Percentiles rank a stretch among this genome's conserved stretches.
Evolutionary conservation across 1,140 invertebrate genomes (phyloP).

Genomic region (Cylas formicarius): DNA sequence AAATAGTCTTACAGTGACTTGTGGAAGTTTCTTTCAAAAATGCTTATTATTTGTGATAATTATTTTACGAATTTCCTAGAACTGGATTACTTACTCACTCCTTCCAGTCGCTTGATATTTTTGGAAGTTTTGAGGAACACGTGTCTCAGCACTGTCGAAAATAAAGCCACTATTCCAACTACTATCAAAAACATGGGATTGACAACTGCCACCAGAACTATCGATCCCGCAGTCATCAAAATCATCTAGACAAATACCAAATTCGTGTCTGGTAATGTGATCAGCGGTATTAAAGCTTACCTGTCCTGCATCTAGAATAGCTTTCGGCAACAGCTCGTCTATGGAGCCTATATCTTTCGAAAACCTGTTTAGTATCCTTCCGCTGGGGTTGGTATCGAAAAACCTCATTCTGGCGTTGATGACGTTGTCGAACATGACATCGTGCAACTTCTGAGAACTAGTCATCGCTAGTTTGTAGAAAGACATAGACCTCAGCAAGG

Average conservation of each 20-base stretch:
- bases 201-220: slow-evolving; percentile 51
- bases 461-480: slow-evolving; percentile 61
- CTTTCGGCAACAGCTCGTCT: slow-evolving; percentile 56
- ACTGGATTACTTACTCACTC: slow-evolving; percentile 49
- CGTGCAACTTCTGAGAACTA: slow-evolving; percentile 59
- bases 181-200: slow-evolving; percentile 56
- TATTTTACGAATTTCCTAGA: not conserved
- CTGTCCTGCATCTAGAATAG: slow-evolving; percentile 56
- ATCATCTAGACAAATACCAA: no score
- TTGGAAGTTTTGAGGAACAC: slow-evolving; percentile 56
- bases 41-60: not conserved
- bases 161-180: slow-evolving; percentile 47
- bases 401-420: slow-evolving; percentile 63
- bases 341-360: slow-evolving; percentile 48
- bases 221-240: slow-evolving; percentile 41
- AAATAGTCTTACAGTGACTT: no score
- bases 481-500: slow-evolving; percentile 44
- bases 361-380: slow-evolving; percentile 34
- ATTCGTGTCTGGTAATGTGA: no score
- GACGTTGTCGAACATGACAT: slow-evolving; percentile 55
- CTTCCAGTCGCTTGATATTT: slow-evolving; percentile 58
- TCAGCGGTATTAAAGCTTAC: no score
- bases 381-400: slow-evolving; percentile 75
- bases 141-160: slow-evolving; percentile 49
- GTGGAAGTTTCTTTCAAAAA: no score